Base-by-base conservation (phyloP, 2,888 invertebrate species). In the Coremacera marginata region DNA sequence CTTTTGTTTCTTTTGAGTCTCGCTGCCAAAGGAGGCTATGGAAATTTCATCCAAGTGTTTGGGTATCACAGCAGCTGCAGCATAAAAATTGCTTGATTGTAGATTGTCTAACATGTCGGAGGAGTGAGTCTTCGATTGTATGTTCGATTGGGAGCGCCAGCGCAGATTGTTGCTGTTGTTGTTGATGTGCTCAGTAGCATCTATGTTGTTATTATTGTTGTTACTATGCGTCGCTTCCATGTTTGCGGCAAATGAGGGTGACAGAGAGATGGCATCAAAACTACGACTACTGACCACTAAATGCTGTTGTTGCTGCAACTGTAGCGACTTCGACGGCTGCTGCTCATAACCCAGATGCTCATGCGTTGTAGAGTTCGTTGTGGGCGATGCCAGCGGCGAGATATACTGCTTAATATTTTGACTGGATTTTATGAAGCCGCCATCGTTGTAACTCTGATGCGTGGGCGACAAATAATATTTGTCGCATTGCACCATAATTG, bases 401-500 rank as follows among this genome's bases (percentile, higher is more conserved):
- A 88, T 81, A 73, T 89, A 89, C 75, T 88, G 86, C 76, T 88
- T 88, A n/a, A 88, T 88, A 68, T 88, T 88, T 73, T 88, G 89
- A 82, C 88, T 88, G 78, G 88, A 88, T 79, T 88, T 88, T 8
- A 88, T 88, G 52, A 88, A 89, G 67, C 88, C 88, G 3, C 88
- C 88, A 79, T 88, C 88, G 49, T 82, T 84, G 73, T 88, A 88
- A 73, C 82, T 85, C 67, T 88, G 87, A 81, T 87, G 88, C 1
- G 89, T 88, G 3, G 89, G 89, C 62, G 89, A 88, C 57, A 88
- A 75, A 80, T 89, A 89, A 63, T 88, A 89, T 81, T 88, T 89
- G 78, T 88, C 89, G 80, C 88, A 88, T 80, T 88, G 88, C 62
- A 88, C 87, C 14, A 86, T 86, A 76, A 87, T 87, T 78, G 82